phyloP scores from a whole-genome alignment of 2,888 invertebrate species.

The Papilio gigon region DNA sequence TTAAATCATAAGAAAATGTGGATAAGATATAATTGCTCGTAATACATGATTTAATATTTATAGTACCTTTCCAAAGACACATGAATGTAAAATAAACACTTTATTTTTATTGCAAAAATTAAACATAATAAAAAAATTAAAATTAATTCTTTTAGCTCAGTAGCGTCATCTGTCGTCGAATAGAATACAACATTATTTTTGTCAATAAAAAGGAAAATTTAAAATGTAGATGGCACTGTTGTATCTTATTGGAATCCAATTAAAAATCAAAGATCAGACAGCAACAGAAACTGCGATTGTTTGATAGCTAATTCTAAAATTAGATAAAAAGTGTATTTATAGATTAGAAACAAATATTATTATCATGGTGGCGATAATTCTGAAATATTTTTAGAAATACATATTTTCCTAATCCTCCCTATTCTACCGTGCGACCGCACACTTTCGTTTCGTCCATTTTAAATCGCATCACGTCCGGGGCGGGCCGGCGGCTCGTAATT shows the following conservation, averaged over 20 bases:
- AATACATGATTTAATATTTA: background rate
- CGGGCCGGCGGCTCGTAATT: constrained; percentile 76
- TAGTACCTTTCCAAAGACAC: background rate
- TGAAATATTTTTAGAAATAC: background rate
- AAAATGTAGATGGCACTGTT: constrained; percentile 30
- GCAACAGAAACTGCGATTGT: background rate
- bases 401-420: constrained; percentile 53
- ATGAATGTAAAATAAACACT: background rate
- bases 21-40: constrained; percentile 51
- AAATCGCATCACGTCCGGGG: constrained; percentile 75
- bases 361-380: no score
- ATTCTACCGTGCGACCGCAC: constrained; percentile 45
- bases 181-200: constrained; percentile 9
- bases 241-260: background rate
- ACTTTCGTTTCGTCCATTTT: constrained; percentile 58
- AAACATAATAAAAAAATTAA: background rate
- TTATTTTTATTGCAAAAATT: background rate
- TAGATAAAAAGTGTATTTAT: no score
- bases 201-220: background rate
- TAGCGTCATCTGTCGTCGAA: constrained; percentile 24
- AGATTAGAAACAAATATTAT: no score
- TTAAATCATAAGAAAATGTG: constrained; percentile 50
- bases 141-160: background rate
- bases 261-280: background rate
- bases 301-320: background rate